Base-by-base conservation (phyloP, 2,888 invertebrate genomes). In the Lamproptera curius region DNA sequence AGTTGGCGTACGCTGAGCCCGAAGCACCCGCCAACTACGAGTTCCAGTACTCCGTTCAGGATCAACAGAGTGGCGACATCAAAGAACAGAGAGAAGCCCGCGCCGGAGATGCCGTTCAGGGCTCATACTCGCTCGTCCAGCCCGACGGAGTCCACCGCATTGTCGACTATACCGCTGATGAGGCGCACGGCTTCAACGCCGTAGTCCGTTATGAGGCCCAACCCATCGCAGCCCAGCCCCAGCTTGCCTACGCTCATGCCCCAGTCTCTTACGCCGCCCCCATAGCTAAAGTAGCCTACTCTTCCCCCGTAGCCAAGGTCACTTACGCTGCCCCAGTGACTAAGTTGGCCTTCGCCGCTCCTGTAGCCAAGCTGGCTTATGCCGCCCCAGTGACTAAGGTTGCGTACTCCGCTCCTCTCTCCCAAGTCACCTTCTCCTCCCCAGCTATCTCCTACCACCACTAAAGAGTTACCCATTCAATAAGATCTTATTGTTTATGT, bases 41-140 rank as follows among this genome's bases (percentile, higher is more conserved):
- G n/a, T n/a, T n/a, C n/a, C n/a, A n/a, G n/a, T n/a, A n/a, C n/a
- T 78, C 83, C 46, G 84, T 87, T 44, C 79, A 83, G 51, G 87
- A 87, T 55, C 61, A 65, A 1, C 78, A 79, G 62, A 79, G 65
- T 60, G 86, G 87, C 2, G 87, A 88, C 63, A 64, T 84, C 55
- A 88, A 88, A 63, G 70, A 84, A 56, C 86, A 86, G 68, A 73
- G 81, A 58, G 87, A 87, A 56, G 60, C 70, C 41, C 86, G 86
- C 55, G 59, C 65, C 53, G 86, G 86, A 2, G 81, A 87, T 60
- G 68, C 62, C 50, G 82, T 87, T 36, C 81, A 81, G 41, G 86
- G 87, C 51, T 81, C 75, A 17, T 87, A 87, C 73, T 83, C 87
- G 87, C n/a, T n/a, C n/a, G n/a, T n/a, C n/a, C n/a, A n/a, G n/a